Conservation (phyloP, 2,797 vertebrate species). For the Micromesistius poutassou region DNA sequence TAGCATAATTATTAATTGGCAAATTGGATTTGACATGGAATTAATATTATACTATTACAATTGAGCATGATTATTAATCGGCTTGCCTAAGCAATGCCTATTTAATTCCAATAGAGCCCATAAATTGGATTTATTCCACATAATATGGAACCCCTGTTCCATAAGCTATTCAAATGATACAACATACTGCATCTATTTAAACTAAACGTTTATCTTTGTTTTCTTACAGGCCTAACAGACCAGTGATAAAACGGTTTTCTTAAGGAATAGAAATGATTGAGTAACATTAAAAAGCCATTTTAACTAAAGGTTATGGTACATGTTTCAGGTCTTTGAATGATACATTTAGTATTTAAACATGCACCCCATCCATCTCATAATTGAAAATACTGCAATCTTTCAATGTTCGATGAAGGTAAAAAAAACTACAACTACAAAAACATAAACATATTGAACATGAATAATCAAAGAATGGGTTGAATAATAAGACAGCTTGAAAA, state of each 20-base stretch:
- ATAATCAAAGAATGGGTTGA: neutral
- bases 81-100: neutral
- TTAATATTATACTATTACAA: neutral
- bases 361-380: neutral
- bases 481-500: constrained; percentile 59
- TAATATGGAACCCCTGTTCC: neutral
- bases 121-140: neutral
- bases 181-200: neutral
- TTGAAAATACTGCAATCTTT: neutral
- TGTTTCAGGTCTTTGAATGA: neutral
- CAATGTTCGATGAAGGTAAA: no score
- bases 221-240: no score
- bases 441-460: neutral
- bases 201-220: neutral
- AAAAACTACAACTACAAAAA: no score
- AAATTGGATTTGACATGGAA: no score
- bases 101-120: neutral
- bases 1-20: no score
- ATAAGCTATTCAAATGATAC: neutral
- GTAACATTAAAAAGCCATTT: neutral
- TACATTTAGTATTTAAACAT: no score
- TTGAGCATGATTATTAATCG: neutral
- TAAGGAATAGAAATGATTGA: neutral
- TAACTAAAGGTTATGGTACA: neutral
- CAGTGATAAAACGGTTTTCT: neutral